Evolutionary conservation across 2,888 invertebrate species (phyloP), one percentile per base, ranked within the genome.

Genomic region (Cerastis rubricosa): DNA sequence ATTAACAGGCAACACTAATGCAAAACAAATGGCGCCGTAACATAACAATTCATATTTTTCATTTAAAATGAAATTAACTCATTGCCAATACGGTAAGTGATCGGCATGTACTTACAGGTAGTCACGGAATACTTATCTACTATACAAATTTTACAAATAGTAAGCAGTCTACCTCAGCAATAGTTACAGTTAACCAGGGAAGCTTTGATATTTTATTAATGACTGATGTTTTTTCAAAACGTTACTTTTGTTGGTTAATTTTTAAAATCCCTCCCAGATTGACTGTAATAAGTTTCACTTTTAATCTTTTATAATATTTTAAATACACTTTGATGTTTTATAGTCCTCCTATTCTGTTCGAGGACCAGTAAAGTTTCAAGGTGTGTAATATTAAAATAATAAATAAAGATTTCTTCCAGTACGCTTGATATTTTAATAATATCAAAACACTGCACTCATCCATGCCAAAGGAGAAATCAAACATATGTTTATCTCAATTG

Each of bases 261-360:
- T 19, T 6, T 7, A 8, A 12, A 17, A 2, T 22, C 5, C 1
- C 17, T 40, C 51, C 51, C 71, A 71, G 57, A n/a, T 81, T 84
- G 51, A 68, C 68, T 64, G 57, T 59, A 6, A 66, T 54, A 63
- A 14, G 19, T 78, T 71, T 71, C 47, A 61, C 25, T 64, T 17
- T 43, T 22, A 47, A 22, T 35, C 12, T 64, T 70, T 69, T 59
- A 59, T 68, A 61, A 69, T 80, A 83, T 81, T 80, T 84, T 61
- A 78, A 76, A 68, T 73, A 81, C 82, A 81, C 81, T 81, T 78
- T 85, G 78, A 80, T 75, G 66, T 87, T 85, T 84, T 87, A 73
- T 87, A 85, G 81, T 85, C 78, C 87, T 85, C 77, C 85, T 67
- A 79, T 87, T 63, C 73, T 86, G 84, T 85, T 80, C 75, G 87